These are phyloP conservation scores for Limosa lapponica DNA, from an alignment of 2,797 vertebrate species.

Conservation along the genomic window DNA sequence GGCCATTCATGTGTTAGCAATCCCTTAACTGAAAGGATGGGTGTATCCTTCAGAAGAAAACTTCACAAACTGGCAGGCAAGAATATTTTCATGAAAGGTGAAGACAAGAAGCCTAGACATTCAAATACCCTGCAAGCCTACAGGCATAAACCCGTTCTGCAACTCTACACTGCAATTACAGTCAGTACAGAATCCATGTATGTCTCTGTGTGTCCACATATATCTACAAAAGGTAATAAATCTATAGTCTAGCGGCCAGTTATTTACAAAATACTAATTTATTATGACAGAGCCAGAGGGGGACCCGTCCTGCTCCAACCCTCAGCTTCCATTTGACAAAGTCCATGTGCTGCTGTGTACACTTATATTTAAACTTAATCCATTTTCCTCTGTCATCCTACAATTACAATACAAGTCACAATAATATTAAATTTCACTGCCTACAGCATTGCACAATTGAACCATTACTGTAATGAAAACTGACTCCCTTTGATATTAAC, in stretches of 20 bases:
- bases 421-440: conserved; percentile 81
- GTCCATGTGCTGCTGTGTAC: conserved; percentile 22
- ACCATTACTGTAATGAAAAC: conserved; percentile 75
- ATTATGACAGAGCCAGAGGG: conserved; percentile 48
- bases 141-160: conserved; percentile 70
- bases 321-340: conserved; percentile 43
- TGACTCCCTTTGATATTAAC: conserved; percentile 77
- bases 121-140: conserved; percentile 45
- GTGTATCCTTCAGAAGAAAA: conserved; percentile 45
- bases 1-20: conserved; percentile 24
- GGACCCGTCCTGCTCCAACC: conserved; percentile 2
- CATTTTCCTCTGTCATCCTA: conserved; percentile 74
- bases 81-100: conserved; percentile 70
- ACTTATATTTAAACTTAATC: conserved; percentile 73
- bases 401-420: conserved; percentile 76
- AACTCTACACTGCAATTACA: conserved; percentile 46
- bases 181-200: background rate
- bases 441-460: conserved; percentile 70
- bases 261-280: conserved; percentile 71
- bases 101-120: conserved; percentile 73
- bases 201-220: background rate
- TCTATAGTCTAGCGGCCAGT: conserved; percentile 18
- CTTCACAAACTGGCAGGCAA: conserved; percentile 59
- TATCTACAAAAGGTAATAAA: conserved; percentile 38
- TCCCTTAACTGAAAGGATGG: background rate